phyloP scores from a whole-genome alignment of 2,113 vertebrate genomes.

The Catagonus wagneri region DNA sequence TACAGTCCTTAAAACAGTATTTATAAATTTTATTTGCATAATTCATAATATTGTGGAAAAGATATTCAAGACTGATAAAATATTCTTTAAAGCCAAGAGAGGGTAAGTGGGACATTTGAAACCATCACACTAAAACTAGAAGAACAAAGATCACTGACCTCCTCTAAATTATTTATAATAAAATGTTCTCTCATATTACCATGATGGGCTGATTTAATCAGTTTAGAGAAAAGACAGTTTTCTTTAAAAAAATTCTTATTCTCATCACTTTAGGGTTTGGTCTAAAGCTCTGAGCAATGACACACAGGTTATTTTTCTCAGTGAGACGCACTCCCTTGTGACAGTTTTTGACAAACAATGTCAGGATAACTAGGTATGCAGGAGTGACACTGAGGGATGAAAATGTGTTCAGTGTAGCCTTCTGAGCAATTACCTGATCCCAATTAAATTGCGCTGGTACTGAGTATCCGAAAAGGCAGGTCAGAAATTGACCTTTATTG shows the following conservation, averaged over 20 bases:
- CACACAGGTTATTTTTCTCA: conserved; percentile 84
- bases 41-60: conserved; percentile 34
- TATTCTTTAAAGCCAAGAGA: conserved; percentile 56
- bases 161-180: conserved; percentile 32
- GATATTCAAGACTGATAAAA: conserved; percentile 30
- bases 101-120: conserved; percentile 53
- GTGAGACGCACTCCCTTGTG: conserved; percentile 80
- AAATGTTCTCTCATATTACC: conserved; percentile 39
- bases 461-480: conserved; percentile 80
- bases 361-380: conserved; percentile 85
- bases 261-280: conserved; percentile 81
- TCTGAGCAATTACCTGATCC: conserved; percentile 86
- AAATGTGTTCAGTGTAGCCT: conserved; percentile 80
- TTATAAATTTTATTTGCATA: conserved; percentile 70
- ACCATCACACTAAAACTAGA: conserved; percentile 54
- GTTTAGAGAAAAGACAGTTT: conserved; percentile 60
- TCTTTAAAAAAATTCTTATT: conserved; percentile 59
- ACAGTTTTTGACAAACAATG: conserved; percentile 87
- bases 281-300: conserved; percentile 75
- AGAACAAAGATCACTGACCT: conserved; percentile 67
- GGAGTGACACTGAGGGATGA: conserved; percentile 80
- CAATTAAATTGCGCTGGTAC: conserved; percentile 84
- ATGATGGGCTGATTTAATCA: conserved; percentile 65
- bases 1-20: conserved; percentile 64
- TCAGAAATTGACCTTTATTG: conserved; percentile 83